These are phyloP conservation scores for Erpetoichthys calabaricus DNA, from an alignment of 2,797 vertebrate genomes.

Conservation along the genomic window DNA sequence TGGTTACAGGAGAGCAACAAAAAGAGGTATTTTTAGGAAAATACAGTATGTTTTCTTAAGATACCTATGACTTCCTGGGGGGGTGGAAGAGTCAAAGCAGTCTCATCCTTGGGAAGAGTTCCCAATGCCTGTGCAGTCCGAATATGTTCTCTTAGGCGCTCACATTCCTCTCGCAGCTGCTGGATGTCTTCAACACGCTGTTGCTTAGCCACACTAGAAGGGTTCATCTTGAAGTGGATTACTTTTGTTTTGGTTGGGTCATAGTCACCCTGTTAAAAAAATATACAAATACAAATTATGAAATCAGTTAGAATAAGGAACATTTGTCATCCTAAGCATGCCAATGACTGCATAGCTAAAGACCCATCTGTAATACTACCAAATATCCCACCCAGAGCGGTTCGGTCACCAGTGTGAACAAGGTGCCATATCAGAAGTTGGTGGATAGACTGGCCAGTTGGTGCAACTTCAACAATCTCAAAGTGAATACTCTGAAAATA, in stretches of 20 bases:
- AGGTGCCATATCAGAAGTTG: no score
- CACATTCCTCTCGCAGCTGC: conserved; percentile 64
- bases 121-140: conserved; percentile 53
- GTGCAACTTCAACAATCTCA: no score
- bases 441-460: no score
- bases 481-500: no score
- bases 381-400: no score
- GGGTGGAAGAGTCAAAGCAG: conserved; percentile 46
- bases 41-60: neutral
- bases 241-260: conserved; percentile 75
- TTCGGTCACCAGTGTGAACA: no score
- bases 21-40: no score
- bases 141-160: conserved; percentile 58
- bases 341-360: no score
- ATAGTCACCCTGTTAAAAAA: conserved; percentile 61
- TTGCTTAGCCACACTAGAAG: conserved; percentile 59
- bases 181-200: conserved; percentile 61
- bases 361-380: no score
- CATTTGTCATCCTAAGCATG: no score
- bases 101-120: conserved; percentile 31
- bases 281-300: neutral
- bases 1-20: no score
- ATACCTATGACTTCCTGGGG: conserved; percentile 77
- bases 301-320: no score
- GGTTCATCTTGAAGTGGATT: conserved; percentile 79